Percentiles rank a stretch among this genome's conserved stretches.
Evolutionary conservation across 2,888 invertebrate genomes (phyloP).

Genomic region (Epsilonema sp.): DNA sequence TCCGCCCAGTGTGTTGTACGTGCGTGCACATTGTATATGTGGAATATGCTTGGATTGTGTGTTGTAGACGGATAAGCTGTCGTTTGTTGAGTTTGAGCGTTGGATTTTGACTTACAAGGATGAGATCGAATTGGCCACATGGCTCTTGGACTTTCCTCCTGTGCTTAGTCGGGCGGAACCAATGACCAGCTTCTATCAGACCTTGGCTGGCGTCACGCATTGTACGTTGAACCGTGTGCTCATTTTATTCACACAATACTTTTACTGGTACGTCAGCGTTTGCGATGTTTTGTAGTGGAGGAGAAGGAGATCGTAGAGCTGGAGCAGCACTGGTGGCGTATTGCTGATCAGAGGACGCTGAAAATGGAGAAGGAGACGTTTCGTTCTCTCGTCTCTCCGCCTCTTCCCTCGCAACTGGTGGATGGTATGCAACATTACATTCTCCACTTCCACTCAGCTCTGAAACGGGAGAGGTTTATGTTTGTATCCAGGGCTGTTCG

Average conservation of each 20-base stretch:
- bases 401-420: constrained; percentile 30
- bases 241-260: no score
- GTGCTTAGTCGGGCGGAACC: neutral
- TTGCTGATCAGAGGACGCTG: neutral
- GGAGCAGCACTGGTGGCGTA: neutral
- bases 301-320: neutral
- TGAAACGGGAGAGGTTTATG: neutral
- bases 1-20: no score
- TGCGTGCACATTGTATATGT: no score
- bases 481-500: constrained; percentile 37
- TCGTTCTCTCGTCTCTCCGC: constrained; percentile 27
- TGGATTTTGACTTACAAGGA: neutral
- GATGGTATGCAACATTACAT: constrained; percentile 23
- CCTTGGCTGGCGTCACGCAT: neutral
- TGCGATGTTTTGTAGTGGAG: neutral
- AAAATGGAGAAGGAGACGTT: neutral
- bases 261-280: no score
- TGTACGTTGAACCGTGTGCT: no score
- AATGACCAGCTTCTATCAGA: neutral
- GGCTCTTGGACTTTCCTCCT: neutral
- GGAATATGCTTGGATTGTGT: no score
- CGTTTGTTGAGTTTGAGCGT: neutral
- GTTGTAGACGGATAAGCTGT: neutral
- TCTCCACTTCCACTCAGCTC: neutral
- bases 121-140: neutral